Percentiles rank a stretch among this genome's conserved stretches.
Conservation (phyloP, 2,113 vertebrate genomes). For the Malurus elegans region DNA sequence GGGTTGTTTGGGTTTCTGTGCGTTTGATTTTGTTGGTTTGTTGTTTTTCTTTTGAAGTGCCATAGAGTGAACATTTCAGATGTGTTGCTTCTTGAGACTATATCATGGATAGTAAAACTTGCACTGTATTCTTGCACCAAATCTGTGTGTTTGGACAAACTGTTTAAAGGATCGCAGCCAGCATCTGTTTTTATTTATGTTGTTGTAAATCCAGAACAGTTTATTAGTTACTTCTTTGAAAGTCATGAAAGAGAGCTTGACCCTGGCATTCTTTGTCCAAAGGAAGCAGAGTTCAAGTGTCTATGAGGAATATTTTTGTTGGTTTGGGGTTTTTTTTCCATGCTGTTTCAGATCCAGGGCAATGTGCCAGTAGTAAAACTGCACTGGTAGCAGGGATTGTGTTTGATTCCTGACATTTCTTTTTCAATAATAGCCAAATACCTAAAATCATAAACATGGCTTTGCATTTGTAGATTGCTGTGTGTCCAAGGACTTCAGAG, state of each 20-base stretch:
- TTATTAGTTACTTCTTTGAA: background rate
- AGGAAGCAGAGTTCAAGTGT: background rate
- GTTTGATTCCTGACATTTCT: background rate
- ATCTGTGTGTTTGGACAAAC: background rate
- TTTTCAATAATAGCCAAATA: background rate
- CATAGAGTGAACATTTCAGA: background rate
- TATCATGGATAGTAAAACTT: background rate
- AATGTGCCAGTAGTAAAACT: background rate
- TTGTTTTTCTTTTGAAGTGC: background rate
- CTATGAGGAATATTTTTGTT: background rate
- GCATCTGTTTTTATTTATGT: background rate
- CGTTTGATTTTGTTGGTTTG: background rate
- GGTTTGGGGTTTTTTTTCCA: background rate
- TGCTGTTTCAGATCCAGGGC: background rate
- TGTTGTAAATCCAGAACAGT: background rate
- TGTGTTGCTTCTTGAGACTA: background rate
- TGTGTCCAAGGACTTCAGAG: background rate
- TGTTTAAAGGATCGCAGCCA: background rate
- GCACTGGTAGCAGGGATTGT: background rate
- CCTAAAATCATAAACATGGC: background rate
- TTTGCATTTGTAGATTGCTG: background rate
- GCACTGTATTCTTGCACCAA: background rate
- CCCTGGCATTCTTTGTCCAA: background rate
- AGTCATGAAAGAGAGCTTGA: background rate
- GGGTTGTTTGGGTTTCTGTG: background rate